A percentile compares a stretch with the other conserved stretches of the same genome.
These are phyloP conservation scores for Cyphomyrmex costatus DNA, from an alignment of 1,140 invertebrate genomes.

Conservation along the genomic window DNA sequence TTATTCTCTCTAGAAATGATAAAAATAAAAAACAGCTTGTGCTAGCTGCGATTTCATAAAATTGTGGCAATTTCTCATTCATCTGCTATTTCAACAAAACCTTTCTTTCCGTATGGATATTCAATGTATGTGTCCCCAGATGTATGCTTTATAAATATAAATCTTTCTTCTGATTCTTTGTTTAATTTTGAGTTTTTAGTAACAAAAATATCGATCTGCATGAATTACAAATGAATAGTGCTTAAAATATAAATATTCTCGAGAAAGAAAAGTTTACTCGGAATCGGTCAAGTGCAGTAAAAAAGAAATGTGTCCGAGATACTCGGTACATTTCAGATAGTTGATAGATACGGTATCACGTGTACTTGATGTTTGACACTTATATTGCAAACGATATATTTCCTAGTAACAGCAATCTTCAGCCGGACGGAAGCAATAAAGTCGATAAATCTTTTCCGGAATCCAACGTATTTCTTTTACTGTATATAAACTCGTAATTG, in stretches of 20 bases:
- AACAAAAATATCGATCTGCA: neutral
- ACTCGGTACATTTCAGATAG: neutral
- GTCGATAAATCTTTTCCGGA: neutral
- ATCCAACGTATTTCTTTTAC: neutral
- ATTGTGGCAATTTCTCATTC: conserved; percentile 40
- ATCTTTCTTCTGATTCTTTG: neutral
- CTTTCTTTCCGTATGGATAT: too few relatives aligned
- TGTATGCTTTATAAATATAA: neutral
- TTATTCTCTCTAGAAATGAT: neutral
- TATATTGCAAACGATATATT: conserved; percentile 20
- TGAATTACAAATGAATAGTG: neutral
- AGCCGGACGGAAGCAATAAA: neutral
- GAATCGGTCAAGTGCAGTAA: neutral
- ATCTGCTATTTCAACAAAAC: conserved; percentile 27
- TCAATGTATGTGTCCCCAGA: too few relatives aligned
- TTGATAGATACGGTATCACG: neutral
- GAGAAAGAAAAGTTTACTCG: neutral
- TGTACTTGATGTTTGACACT: neutral
- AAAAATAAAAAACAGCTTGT: neutral
- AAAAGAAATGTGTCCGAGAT: neutral
- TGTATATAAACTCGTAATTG: neutral
- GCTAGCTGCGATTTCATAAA: conserved; percentile 33
- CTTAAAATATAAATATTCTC: neutral
- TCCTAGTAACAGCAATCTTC: neutral
- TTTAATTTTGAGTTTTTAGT: neutral